These are phyloP conservation scores for Ceramica pisi DNA, from an alignment of 2,888 invertebrate species.

Conservation along the genomic window DNA sequence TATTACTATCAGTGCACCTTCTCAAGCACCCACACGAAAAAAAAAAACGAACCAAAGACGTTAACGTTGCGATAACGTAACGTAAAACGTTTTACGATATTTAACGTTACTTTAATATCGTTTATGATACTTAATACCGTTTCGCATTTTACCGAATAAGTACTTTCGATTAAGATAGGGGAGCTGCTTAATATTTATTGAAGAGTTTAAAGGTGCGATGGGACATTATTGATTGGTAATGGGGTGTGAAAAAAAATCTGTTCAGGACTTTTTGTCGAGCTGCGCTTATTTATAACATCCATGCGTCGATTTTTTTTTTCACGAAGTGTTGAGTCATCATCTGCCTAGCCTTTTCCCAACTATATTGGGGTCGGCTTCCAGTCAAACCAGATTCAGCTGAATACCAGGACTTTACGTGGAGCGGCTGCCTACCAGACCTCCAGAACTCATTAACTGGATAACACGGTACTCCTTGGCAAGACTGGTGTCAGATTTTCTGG, in stretches of 20 bases:
- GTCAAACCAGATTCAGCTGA: too few species aligned
- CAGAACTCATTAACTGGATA: too few species aligned
- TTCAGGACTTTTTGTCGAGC: too few species aligned
- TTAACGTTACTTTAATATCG: constrained; percentile 49
- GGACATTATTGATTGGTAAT: constrained; percentile 33
- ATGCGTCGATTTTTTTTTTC: too few species aligned
- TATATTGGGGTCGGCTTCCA: too few species aligned
- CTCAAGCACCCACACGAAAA: constrained; percentile 50
- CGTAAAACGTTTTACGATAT: constrained; percentile 76
- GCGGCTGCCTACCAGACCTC: too few species aligned
- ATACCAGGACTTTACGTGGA: too few species aligned
- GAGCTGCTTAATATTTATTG: constrained; percentile 44
- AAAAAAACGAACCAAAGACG: constrained; percentile 56
- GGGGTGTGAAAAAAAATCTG: constrained; percentile 33
- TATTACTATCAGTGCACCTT: constrained; percentile 35
- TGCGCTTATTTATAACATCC: too few species aligned
- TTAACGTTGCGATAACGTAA: constrained; percentile 71
- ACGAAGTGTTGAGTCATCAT: too few species aligned
- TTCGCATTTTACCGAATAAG: constrained; percentile 56
- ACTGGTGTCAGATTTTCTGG: too few species aligned
- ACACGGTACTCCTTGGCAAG: too few species aligned
- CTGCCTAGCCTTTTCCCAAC: too few species aligned
- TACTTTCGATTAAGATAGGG: constrained; percentile 66
- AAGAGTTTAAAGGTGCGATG: constrained; percentile 15
- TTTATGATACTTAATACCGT: constrained; percentile 54